Conservation (phyloP, 2,113 vertebrate species). For the Melanotaenia duboulayi region DNA sequence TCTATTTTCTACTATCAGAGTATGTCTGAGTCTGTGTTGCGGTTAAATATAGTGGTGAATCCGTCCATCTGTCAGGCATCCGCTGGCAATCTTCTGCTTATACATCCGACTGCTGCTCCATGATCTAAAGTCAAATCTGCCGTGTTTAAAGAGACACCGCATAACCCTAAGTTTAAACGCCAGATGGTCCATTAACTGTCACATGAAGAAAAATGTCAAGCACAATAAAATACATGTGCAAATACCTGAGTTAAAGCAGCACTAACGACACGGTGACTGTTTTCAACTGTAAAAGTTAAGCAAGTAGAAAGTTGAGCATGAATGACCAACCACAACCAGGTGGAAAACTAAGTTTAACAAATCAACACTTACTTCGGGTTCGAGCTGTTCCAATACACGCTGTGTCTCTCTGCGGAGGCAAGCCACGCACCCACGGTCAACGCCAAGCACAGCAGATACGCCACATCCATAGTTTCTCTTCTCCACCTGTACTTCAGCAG, state of each 20-base stretch:
- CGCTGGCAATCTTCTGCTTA: constrained; percentile 38
- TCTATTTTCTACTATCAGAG: constrained; percentile 74
- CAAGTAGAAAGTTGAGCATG: too few species aligned
- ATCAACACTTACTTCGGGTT: constrained; percentile 79
- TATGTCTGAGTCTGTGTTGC: constrained; percentile 64
- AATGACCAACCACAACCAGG: neutral
- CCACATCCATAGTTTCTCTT: constrained; percentile 77
- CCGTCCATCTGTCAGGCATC: constrained; percentile 67
- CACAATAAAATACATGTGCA: neutral
- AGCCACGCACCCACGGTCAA: constrained; percentile 72
- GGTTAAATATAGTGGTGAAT: constrained; percentile 79
- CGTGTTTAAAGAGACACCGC: constrained; percentile 22
- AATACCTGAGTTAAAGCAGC: neutral
- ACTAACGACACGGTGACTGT: neutral
- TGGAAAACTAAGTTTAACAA: neutral
- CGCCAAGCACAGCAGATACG: constrained; percentile 68
- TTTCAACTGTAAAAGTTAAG: constrained; percentile 4
- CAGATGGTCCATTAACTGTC: constrained; percentile 5
- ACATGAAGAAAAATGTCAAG: constrained; percentile 1
- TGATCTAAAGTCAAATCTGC: neutral
- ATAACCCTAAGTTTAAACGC: constrained; percentile 3
- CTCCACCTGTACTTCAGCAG: constrained; percentile 7
- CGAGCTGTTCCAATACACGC: constrained; percentile 84
- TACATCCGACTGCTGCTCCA: constrained; percentile 2
- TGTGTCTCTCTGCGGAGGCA: constrained; percentile 80